Evolutionary conservation across 1,140 invertebrate genomes (phyloP).

Genomic region (Lasioglossum albipes): DNA sequence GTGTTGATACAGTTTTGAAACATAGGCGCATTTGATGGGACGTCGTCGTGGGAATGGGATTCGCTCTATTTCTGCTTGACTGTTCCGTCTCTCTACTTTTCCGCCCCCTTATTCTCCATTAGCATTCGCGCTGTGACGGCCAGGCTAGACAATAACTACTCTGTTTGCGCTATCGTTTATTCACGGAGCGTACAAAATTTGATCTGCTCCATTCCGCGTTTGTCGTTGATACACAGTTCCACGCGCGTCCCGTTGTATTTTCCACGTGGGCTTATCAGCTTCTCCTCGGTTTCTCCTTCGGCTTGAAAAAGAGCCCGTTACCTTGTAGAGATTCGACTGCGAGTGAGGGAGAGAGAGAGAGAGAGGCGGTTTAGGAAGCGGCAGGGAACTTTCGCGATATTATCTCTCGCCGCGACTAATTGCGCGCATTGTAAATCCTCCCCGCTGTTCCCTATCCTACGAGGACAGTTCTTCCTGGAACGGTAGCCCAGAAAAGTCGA

Average conservation of each 20-base stretch:
- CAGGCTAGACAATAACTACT: not conserved
- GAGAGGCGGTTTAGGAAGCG: not conserved
- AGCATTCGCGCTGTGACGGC: not conserved
- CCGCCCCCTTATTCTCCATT: not conserved
- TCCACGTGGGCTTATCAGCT: not conserved
- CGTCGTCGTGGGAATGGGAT: conserved; percentile 68
- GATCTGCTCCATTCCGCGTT: not conserved
- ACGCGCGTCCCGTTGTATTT: not conserved
- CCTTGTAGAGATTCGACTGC: not conserved
- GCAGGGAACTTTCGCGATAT: conserved; percentile 52
- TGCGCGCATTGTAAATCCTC: conserved; percentile 60
- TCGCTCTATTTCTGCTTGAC: conserved; percentile 55
- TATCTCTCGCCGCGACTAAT: conserved; percentile 66
- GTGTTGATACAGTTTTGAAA: too few species aligned
- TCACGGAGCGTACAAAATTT: not conserved
- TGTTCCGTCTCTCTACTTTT: conserved; percentile 41
- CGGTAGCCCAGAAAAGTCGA: conserved; percentile 13
- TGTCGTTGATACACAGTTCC: not conserved
- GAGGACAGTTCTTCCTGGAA: conserved; percentile 32
- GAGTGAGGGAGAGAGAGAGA: not conserved
- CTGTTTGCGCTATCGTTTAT: too few species aligned
- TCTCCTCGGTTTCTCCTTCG: not conserved
- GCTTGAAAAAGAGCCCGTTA: not conserved
- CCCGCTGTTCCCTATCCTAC: conserved; percentile 1
- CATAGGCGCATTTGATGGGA: conserved; percentile 52